These are phyloP conservation scores for Drosophila malerkotliana DNA, from an alignment of 1,140 invertebrate genomes.

Conservation along the genomic window DNA sequence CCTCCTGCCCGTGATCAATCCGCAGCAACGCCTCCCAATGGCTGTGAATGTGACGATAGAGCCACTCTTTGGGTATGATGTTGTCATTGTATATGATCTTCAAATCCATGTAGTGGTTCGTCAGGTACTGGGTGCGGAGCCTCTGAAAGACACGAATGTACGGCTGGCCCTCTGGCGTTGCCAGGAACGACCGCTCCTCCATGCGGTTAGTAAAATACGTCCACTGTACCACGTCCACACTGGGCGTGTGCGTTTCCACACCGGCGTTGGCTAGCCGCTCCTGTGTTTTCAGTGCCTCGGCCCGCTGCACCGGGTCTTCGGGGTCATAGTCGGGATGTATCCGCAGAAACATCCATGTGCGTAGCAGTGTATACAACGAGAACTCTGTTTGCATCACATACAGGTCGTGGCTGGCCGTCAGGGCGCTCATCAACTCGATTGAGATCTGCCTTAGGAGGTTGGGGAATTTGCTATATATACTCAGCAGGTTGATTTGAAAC, in stretches of 20 bases:
- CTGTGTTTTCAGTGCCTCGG: constrained; percentile 54
- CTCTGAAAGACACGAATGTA: constrained; percentile 87
- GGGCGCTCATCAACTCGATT: constrained; percentile 87
- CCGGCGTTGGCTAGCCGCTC: constrained; percentile 60
- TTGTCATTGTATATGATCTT: constrained; percentile 88
- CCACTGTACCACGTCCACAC: constrained; percentile 69
- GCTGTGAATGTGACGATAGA: constrained; percentile 87
- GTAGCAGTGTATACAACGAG: constrained; percentile 90
- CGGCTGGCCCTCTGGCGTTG: constrained; percentile 86
- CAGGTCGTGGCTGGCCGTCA: constrained; percentile 88
- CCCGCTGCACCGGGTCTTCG: constrained; percentile 61
- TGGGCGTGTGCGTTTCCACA: constrained; percentile 66
- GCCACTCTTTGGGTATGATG: constrained; percentile 89
- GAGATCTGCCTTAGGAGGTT: constrained; percentile 86
- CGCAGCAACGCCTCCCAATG: constrained; percentile 90
- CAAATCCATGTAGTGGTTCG: constrained; percentile 89
- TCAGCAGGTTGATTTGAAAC: constrained; percentile 89
- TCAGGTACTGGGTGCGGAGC: constrained; percentile 88
- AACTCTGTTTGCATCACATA: constrained; percentile 93
- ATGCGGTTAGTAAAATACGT: constrained; percentile 68
- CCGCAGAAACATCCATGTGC: constrained; percentile 88
- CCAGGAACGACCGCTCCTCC: constrained; percentile 86
- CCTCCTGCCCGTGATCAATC: constrained; percentile 89
- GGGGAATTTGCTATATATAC: constrained; percentile 86
- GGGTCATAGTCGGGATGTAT: constrained; percentile 78